Conservation (phyloP, 2,888 invertebrate species). For the Folsomia candida region DNA sequence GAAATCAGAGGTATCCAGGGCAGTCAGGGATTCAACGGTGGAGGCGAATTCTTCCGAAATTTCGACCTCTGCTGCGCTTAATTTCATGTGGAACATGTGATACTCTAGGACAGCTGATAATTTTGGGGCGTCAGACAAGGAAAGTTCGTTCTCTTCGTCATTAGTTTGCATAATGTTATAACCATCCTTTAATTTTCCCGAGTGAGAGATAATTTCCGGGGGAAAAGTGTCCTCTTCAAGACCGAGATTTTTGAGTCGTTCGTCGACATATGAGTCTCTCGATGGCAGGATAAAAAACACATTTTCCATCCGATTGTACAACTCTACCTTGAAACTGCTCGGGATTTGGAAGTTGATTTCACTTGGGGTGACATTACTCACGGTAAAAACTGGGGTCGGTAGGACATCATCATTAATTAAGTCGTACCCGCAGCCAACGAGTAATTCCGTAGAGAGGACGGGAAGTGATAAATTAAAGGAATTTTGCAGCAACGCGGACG, state of each 20-base stretch:
- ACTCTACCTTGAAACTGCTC: neutral
- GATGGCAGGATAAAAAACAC: slow-evolving; percentile 14
- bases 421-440: slow-evolving; percentile 27
- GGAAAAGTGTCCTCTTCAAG: slow-evolving; percentile 3
- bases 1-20: slow-evolving; percentile 16
- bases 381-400: slow-evolving; percentile 14
- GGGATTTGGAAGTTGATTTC: slow-evolving; percentile 26
- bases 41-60: neutral
- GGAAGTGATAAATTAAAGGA: slow-evolving; percentile 29
- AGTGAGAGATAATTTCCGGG: neutral
- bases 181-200: neutral
- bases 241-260: slow-evolving; percentile 16
- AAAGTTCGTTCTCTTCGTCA: neutral
- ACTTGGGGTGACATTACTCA: neutral
- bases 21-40: neutral
- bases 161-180: slow-evolving; percentile 1
- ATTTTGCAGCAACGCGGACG: slow-evolving; percentile 17
- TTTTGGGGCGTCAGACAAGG: too few species aligned
- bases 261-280: slow-evolving; percentile 3
- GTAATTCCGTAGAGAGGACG: neutral
- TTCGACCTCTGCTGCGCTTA: neutral
- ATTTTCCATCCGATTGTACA: slow-evolving; percentile 17
- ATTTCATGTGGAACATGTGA: slow-evolving; percentile 2
- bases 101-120: slow-evolving; percentile 5
- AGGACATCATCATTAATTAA: slow-evolving; percentile 19